Evolutionary conservation across 2,888 invertebrate species (phyloP).

Genomic region (Scaptomyza reducta): DNA sequence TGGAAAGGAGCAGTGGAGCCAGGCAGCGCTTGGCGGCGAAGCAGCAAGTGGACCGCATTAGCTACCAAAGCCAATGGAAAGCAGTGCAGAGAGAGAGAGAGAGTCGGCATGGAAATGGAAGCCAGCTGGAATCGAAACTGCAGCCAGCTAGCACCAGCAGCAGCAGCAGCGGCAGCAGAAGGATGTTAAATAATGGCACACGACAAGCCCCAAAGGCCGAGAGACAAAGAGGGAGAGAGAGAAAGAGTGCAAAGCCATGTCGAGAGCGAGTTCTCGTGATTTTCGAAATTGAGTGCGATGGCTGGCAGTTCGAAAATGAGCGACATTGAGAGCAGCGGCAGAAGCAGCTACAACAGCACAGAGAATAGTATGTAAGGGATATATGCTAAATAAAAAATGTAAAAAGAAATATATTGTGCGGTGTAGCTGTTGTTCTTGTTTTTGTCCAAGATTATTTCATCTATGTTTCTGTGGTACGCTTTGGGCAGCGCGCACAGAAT

Average conservation of each 20-base stretch:
- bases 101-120: constrained; percentile 57
- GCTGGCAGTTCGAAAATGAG: constrained; percentile 36
- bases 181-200: constrained; percentile 67
- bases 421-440: constrained; percentile 36
- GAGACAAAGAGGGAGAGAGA: background rate
- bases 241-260: constrained; percentile 11
- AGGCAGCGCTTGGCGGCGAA: constrained; percentile 55
- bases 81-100: constrained; percentile 12
- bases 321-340: constrained; percentile 14
- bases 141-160: constrained; percentile 40
- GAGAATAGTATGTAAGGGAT: constrained; percentile 17
- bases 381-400: constrained; percentile 46
- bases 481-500: constrained; percentile 44
- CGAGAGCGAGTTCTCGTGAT: constrained; percentile 19
- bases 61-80: constrained; percentile 58
- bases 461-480: constrained; percentile 32
- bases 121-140: constrained; percentile 63
- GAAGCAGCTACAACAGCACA: background rate
- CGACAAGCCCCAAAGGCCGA: constrained; percentile 19
- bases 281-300: constrained; percentile 45
- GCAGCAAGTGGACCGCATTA: constrained; percentile 73
- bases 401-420: constrained; percentile 38
- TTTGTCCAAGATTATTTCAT: constrained; percentile 54
- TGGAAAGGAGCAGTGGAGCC: constrained; percentile 51
- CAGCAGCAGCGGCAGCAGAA: constrained; percentile 22